Conservation (phyloP, 2,113 vertebrate species). For the Crotalus horridus region DNA sequence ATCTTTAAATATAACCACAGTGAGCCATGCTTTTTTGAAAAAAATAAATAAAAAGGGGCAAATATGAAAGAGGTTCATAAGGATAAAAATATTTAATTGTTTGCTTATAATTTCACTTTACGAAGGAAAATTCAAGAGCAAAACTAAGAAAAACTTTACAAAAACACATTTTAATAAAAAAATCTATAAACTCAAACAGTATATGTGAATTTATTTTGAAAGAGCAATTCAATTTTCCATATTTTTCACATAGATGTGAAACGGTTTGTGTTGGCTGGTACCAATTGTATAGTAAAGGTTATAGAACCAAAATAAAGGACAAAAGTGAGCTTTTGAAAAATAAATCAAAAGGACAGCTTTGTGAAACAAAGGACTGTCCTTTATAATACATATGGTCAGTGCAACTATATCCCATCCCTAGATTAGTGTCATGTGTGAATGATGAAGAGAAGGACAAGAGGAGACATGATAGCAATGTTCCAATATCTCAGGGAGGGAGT, state of each 20-base stretch:
- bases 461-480: too few relatives aligned
- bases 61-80: neutral
- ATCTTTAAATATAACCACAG: neutral
- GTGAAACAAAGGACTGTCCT: neutral
- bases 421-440: neutral
- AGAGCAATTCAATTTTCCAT: neutral
- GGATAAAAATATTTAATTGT: neutral
- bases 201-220: neutral
- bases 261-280: neutral
- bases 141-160: neutral
- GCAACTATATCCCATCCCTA: neutral
- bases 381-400: neutral
- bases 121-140: neutral
- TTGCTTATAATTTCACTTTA: neutral
- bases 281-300: neutral
- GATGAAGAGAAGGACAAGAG: neutral
- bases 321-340: neutral
- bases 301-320: neutral
- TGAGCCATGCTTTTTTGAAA: neutral
- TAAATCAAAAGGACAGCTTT: neutral
- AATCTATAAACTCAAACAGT: neutral
- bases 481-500: too few relatives aligned
- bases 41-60: neutral
- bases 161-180: neutral
- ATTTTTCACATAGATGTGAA: neutral